These are phyloP conservation scores for Stomatorhinus ivindoensis DNA, from an alignment of 2,113 vertebrate species.

Conservation along the genomic window DNA sequence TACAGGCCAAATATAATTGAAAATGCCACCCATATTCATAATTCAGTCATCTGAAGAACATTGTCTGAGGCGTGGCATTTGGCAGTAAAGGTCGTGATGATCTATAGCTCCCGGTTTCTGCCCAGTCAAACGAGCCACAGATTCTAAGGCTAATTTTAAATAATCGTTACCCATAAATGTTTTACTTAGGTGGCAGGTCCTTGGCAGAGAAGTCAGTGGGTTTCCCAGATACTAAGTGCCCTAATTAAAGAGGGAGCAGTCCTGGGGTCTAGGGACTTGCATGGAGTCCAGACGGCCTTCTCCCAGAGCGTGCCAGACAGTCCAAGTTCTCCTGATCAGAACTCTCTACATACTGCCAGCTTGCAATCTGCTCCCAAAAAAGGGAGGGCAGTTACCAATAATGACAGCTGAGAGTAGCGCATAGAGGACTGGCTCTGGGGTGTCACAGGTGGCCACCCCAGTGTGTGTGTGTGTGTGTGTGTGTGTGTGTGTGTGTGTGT, in stretches of 20 bases:
- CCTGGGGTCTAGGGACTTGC: constrained; percentile 9
- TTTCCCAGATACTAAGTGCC: constrained; percentile 18
- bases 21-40: constrained; percentile 5
- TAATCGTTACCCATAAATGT: constrained; percentile 15
- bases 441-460: neutral
- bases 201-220: neutral
- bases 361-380: neutral
- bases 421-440: neutral
- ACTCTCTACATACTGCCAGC: neutral
- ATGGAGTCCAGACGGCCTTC: constrained; percentile 10
- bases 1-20: constrained; percentile 27
- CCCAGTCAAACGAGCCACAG: constrained; percentile 19
- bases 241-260: constrained; percentile 11
- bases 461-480: neutral
- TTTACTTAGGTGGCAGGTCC: neutral
- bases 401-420: neutral
- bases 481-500: neutral
- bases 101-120: neutral
- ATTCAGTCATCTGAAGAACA: constrained; percentile 21
- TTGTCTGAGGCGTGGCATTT: neutral
- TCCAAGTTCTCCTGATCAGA: constrained; percentile 2
- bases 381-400: neutral
- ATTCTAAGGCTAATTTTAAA: neutral
- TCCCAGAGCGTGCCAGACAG: constrained; percentile 6
- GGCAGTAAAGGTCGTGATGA: constrained; percentile 26